Conservation (phyloP, 2,888 invertebrate species). For the Cylindroiulus punctatus region DNA sequence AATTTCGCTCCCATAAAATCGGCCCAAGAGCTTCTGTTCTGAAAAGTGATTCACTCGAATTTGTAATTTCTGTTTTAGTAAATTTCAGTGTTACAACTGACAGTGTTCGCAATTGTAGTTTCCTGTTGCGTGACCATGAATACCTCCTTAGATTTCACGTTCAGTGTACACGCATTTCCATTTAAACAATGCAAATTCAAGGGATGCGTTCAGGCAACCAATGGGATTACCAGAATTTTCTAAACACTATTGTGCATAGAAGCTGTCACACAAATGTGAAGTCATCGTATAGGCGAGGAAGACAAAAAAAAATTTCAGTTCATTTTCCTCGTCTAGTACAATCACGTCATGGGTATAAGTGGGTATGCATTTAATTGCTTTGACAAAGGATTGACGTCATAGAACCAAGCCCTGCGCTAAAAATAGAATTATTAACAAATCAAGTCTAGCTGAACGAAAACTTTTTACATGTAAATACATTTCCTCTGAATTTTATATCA, state of each 20-base stretch:
- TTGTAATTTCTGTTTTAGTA: background rate
- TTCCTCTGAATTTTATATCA: background rate
- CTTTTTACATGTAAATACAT: conserved; percentile 1
- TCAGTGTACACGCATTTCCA: background rate
- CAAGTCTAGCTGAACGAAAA: conserved; percentile 34
- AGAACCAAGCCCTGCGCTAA: background rate
- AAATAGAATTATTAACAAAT: conserved; percentile 36
- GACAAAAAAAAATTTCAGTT: background rate
- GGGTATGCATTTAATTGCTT: conserved; percentile 22
- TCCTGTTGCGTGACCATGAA: conserved; percentile 27
- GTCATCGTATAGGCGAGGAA: background rate
- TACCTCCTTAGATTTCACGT: background rate
- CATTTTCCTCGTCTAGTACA: background rate
- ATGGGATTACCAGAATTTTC: conserved; percentile 19
- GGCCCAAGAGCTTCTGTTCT: background rate
- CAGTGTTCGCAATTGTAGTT: background rate
- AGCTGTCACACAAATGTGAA: background rate
- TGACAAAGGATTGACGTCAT: conserved; percentile 16
- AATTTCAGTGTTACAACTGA: background rate
- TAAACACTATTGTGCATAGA: background rate
- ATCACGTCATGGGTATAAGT: conserved; percentile 28
- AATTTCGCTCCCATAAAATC: background rate
- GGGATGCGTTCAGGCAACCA: conserved; percentile 9
- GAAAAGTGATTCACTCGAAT: background rate
- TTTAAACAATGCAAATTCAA: conserved; percentile 4